These are phyloP conservation scores for Chrysemys picta DNA, from an alignment of 2,113 vertebrate species.

Conservation along the genomic window DNA sequence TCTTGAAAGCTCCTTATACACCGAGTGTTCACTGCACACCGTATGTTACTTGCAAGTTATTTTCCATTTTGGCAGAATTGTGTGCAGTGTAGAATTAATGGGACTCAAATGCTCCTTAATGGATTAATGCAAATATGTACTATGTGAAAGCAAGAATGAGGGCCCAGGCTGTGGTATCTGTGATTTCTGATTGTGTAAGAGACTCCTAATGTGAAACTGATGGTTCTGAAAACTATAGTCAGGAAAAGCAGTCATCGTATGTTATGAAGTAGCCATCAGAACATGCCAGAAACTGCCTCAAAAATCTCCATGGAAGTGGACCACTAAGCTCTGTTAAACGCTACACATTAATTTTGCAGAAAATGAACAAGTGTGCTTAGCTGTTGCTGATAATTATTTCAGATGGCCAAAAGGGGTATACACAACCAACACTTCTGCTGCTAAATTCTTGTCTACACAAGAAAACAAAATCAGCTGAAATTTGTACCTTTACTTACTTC, in stretches of 20 bases:
- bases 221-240: not conserved
- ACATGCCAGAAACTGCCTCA: not conserved
- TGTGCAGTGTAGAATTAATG: not conserved
- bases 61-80: not conserved
- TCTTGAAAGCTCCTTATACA: not conserved
- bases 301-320: not conserved
- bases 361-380: not conserved
- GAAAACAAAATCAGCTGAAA: not conserved
- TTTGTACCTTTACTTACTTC: not conserved
- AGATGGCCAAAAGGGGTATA: not conserved
- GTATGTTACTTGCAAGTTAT: not conserved
- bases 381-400: not conserved
- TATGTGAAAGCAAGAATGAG: not conserved
- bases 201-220: not conserved
- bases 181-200: not conserved
- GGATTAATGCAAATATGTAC: rapidly evolving
- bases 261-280: not conserved
- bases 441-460: not conserved
- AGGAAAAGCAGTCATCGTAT: not conserved
- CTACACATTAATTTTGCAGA: not conserved
- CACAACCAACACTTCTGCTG: not conserved
- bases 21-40: not conserved
- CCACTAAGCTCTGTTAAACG: not conserved
- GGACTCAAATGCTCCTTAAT: not conserved
- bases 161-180: not conserved